Evolutionary conservation across 2,797 vertebrate genomes (phyloP), one percentile per base, ranked within the genome.

Genomic region (Acanthurus tractus): DNA sequence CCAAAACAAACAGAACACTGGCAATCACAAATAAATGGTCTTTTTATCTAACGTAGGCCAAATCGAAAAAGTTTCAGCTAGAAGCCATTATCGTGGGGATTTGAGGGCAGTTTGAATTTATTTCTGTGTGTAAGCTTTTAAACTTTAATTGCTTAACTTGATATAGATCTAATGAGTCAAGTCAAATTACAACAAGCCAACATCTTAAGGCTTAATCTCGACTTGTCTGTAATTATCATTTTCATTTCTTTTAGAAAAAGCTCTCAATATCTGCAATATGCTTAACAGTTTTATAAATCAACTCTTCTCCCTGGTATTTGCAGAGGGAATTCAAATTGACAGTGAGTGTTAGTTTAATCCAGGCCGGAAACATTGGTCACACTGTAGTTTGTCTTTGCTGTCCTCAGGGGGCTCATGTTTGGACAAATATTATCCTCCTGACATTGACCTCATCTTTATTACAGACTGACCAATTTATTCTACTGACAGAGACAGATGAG

Each of bases 401-500:
- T 81, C 78, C 81, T 67, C 56, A 69, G 56, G 70, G 45, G 50
- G 72, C 46, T 40, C 29, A 25, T 57, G 15, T 72, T 74, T 83
- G 34, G 49, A 85, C 81, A 82, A 86, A 89, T 85, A 81, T 74
- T 78, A 62, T 82, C 67, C 84, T 82, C 74, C 77, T 75, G 86
- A 86, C 74, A 67, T 45, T 34, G 63, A 75, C 63, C 67, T 70
- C 72, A 82, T 88, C 74, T 91, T 92, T 90, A 88, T 85, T 81
- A 82, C 38, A 6, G 7, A 75, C 59, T 2, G 25, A 62, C 79
- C 91, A 85, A 89, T 92, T 87, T 87, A 91, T 92, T 90, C 66
- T 15, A 54, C 66, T 84, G 89, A 90, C 82, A 93, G 73, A 86
- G 86, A 92, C 20, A n/a, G 53, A 93, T 86, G 81, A 83, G 67